phyloP scores from a whole-genome alignment of 2,888 invertebrate genomes.

The Eurytoma adleriae region DNA sequence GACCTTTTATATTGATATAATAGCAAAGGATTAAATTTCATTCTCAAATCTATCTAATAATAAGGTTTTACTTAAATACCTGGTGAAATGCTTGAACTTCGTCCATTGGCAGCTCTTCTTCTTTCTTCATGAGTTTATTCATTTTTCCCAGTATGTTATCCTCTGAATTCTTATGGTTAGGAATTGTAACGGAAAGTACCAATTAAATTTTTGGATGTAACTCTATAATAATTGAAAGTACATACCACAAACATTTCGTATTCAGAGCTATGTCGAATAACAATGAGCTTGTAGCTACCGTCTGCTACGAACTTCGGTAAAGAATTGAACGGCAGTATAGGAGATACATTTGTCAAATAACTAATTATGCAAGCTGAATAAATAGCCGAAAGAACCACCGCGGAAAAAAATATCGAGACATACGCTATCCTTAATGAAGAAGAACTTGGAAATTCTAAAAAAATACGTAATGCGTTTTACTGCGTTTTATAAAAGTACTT shows the following conservation, averaged over 20 bases:
- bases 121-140: constrained; percentile 41
- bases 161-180: constrained; percentile 20
- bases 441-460: constrained; percentile 46
- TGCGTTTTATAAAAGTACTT: not conserved
- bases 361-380: constrained; percentile 57
- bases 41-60: too few species aligned
- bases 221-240: not conserved
- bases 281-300: constrained; percentile 50
- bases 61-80: constrained; percentile 18
- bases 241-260: constrained; percentile 49
- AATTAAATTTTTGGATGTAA: not conserved
- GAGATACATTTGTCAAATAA: constrained; percentile 46
- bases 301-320: constrained; percentile 39
- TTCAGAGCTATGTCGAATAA: constrained; percentile 42
- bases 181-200: not conserved
- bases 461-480: not conserved
- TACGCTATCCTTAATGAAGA: constrained; percentile 54
- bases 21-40: not conserved
- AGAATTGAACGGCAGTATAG: constrained; percentile 38
- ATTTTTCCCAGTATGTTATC: constrained; percentile 33
- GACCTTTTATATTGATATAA: constrained; percentile 48
- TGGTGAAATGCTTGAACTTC: constrained; percentile 43
- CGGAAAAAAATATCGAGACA: constrained; percentile 51
- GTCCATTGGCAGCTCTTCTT: constrained; percentile 28
- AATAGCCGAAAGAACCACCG: constrained; percentile 47